Base-by-base conservation (phyloP, 23 tunicate species). In the Styela clava region DNA sequence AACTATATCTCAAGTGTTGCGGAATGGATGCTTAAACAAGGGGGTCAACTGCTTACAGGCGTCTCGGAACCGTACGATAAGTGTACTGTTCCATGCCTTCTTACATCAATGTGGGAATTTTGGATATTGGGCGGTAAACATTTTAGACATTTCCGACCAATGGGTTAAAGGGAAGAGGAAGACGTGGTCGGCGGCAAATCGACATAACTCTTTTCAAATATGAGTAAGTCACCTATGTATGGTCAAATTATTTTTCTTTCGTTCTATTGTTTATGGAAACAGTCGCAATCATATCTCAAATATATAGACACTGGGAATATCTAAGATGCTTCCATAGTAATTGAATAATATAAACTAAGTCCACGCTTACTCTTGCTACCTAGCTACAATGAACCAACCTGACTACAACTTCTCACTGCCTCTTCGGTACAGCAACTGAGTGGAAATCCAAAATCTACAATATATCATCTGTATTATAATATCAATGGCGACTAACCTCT, bases 41-140 rank as follows among this genome's bases (percentile, higher is more conserved):
- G 56, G 56, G 71, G 71, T 67, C 71, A 67, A 67, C 31, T 67
- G 71, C 71, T 67, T 22, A 67, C 71, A 67, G 71, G 71, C 71
- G 71, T 67, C 71, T 27, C 30, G 71, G 31, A 25, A 67, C 71
- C 31, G 71, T n/a, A 67, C 71, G 31, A 67, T 1, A 29, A 67
- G 71, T 67, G 71, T 67, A 27, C 24, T 16, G 31, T 24, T 44
- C 9, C 12, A 44, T 44, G 56, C 9, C 56, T 44, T 12, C 56
- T 44, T 44, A 44, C 56, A 12, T 44, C 56, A 7, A 12, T 12
- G 12, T 12, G 7, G 56, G 7, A 5, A 5, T 12, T 7, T 44
- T 12, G 12, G 56, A 7, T 5, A 5, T 44, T 44, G 9, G 7
- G 56, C 56, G 7, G 7, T 44, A 5, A 44, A 44, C 7, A 44